Evolutionary conservation across 2,113 vertebrate species (phyloP), one percentile per base, ranked within the genome.

Genomic region (Pseudonaja textilis): DNA sequence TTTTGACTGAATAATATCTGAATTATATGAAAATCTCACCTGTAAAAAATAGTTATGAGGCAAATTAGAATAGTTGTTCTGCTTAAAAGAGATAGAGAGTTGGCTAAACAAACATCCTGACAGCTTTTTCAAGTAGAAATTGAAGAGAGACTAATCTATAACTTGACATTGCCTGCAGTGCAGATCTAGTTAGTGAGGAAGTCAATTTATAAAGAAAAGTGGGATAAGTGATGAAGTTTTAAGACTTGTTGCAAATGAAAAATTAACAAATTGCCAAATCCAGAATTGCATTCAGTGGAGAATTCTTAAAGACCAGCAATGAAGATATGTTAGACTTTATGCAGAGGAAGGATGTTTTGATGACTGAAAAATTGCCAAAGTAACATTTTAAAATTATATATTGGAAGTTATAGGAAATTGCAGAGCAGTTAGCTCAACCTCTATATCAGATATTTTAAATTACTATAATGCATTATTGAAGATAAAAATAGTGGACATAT

Each of bases 1-100:
- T 34, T 90, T 50, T 90, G 29, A 89, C 22, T 90, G 59, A 74
- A 90, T 90, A 50, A 52, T 74, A 69, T 52, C 61, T 90, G 89
- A 64, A 69, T 34, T 23, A 39, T n/a, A 50, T 64, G 59, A 90
- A 90, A 69, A 47, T n/a, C 18, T 90, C 22, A n/a, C 45, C 18
- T 52, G 16, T 47, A 26, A 52, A 69, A 64, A 50, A 52, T 90
- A 39, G 29, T 42, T 34, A 50, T 22, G 29, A 9, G 14, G 59
- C 18, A 52, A 90, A 50, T 69, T 74, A 74, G 16, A 90, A 47
- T 29, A 90, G 89, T 18, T 52, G 61, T 12, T 74, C 61, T n/a
- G 7, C 45, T 90, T 18, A n/a, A 12, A 9, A 22, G 7, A 81
- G 74, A 81, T 81, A 81, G 74, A 81, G 74, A 81, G 74, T 22